Evolutionary conservation across 2,888 invertebrate genomes (phyloP).

Genomic region (Sabellastarte sp.): DNA sequence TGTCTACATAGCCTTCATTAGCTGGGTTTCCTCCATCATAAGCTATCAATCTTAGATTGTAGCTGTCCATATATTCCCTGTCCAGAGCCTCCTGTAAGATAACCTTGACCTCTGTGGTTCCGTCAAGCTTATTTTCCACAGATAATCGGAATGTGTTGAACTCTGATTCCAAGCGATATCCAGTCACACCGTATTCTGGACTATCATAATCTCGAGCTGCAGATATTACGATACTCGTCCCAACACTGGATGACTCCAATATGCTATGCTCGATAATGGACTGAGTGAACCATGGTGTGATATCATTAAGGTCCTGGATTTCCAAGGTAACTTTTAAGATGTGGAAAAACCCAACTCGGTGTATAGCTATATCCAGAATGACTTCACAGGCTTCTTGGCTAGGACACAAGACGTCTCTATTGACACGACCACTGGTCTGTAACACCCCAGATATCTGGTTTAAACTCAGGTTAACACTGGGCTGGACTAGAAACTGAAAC

Average conservation of each 20-base stretch:
- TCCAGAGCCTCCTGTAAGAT: neutral
- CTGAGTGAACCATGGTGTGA: constrained; percentile 1
- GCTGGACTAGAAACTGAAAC: neutral
- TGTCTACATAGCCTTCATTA: neutral
- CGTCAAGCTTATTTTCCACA: neutral
- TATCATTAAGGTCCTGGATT: constrained; percentile 7
- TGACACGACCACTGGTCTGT: neutral
- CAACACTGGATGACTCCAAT: neutral
- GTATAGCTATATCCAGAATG: neutral
- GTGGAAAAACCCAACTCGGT: constrained; percentile 3
- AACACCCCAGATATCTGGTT: neutral
- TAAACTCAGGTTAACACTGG: neutral
- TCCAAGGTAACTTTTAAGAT: neutral
- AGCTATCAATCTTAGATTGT: constrained; percentile 1
- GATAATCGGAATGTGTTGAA: neutral
- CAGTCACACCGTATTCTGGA: neutral
- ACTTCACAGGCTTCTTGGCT: neutral
- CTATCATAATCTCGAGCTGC: constrained; percentile 1
- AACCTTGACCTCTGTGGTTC: neutral
- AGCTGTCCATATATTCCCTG: neutral
- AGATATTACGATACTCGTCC: neutral
- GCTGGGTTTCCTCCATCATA: constrained; percentile 4
- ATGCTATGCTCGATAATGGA: neutral
- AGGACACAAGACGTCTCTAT: neutral
- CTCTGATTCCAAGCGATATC: neutral